Base-by-base conservation (phyloP, 2,113 vertebrate genomes). In the Trichechus manatus region DNA sequence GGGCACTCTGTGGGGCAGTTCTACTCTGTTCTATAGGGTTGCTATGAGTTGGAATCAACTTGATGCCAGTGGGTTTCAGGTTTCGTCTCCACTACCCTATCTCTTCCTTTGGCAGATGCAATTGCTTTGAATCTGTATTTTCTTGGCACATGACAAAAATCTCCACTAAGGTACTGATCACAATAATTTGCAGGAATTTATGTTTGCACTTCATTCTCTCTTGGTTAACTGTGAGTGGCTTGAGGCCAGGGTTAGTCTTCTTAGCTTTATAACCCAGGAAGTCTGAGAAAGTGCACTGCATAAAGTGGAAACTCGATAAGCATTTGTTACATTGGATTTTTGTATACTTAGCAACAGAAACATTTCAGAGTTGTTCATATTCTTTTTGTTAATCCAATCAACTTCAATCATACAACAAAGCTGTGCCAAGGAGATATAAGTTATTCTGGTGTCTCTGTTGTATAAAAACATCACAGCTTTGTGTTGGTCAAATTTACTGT, bases 281-380 rank as follows among this genome's bases (percentile, higher is more conserved):
- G 79, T 79, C 47, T 80, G 66, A 59, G 87, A 94, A 77, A 87
- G 79, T 80, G 27, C 77, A 87, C 95, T 91, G 59, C 59, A 87
- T 74, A 87, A 96, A 96, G 93, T 44, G 81, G 68, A 90, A 93
- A 87, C 59, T 85, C 84, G 85, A 59, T 90, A 93, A 97, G 80
- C 80, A 95, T 94, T 97, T 89, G n/a, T 72, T 92, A 96, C 87
- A 90, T 78, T 97, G 70, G 91, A 59, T 87, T 96, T 97, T 63
- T 89, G 56, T 72, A 93, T 56, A 89, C 27, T 93, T 93, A 95
- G 84, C 42, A 94, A 93, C 59, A 95, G 42, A 88, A 89, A 87
- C 59, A 87, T 79, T 84, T 95, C 84, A 90, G 68, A 93, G n/a
- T 75, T 44, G 22, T 87, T 80, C 19, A 50, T 50, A 53, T 83